A percentile compares a stretch with the other conserved stretches of the same genome.
phyloP scores from a whole-genome alignment of 2,888 invertebrate species.

The Merodon equestris region DNA sequence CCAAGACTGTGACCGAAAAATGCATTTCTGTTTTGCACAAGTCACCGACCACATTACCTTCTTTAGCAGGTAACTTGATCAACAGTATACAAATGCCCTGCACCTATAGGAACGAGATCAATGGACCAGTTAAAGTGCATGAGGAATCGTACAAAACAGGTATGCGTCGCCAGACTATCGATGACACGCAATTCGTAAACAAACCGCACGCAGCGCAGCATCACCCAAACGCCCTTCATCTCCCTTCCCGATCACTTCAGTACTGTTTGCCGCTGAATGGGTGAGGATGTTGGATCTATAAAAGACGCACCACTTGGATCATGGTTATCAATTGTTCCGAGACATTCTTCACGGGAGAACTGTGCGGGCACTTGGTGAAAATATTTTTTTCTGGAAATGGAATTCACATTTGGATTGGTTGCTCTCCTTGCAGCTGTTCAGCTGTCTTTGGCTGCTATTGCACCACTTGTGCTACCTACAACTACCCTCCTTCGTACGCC shows the following conservation, averaged over 20 bases:
- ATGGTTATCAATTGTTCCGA: constrained; percentile 50
- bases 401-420: constrained; percentile 43
- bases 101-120: constrained; percentile 10
- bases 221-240: neutral
- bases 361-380: constrained; percentile 47
- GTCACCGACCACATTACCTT: no score
- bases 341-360: constrained; percentile 45
- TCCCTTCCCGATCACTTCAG: neutral
- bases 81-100: constrained; percentile 11
- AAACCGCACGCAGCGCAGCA: no score
- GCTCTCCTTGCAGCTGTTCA: constrained; percentile 53
- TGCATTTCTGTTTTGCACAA: no score
- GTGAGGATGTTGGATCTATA: constrained; percentile 53
- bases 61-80: constrained; percentile 38
- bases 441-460: constrained; percentile 54
- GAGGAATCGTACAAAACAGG: constrained; percentile 51
- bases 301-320: constrained; percentile 38
- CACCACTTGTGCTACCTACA: constrained; percentile 67
- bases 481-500: constrained; percentile 77
- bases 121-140: constrained; percentile 21
- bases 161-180: constrained; percentile 28
- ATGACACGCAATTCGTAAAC: constrained; percentile 25
- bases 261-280: neutral
- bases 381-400: constrained; percentile 34
- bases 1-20: no score